These are phyloP conservation scores for Phalanger gymnotis DNA, from an alignment of 2,797 vertebrate genomes.

Conservation along the genomic window DNA sequence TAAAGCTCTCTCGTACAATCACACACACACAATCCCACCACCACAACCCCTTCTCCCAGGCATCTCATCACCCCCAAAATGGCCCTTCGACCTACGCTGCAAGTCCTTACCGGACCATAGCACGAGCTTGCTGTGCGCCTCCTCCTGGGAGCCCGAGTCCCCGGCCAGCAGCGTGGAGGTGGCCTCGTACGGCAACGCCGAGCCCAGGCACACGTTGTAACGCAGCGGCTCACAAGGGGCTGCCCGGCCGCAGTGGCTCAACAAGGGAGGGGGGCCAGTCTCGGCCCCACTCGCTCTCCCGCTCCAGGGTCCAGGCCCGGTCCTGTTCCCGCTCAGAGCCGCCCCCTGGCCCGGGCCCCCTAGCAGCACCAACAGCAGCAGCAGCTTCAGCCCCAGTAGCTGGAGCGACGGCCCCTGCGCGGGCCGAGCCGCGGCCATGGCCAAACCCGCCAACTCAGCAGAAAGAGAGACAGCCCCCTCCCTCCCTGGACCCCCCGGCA, in stretches of 20 bases:
- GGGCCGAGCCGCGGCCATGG: slow-evolving; percentile 73
- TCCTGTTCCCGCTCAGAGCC: slow-evolving; percentile 68
- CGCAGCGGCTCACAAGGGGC: slow-evolving; percentile 91
- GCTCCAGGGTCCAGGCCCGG: slow-evolving; percentile 62
- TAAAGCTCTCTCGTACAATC: background rate
- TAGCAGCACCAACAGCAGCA: slow-evolving; percentile 79
- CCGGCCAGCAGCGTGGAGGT: slow-evolving; percentile 93
- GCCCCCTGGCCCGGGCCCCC: slow-evolving; percentile 60
- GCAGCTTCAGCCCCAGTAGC: slow-evolving; percentile 79
- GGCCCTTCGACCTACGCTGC: background rate
- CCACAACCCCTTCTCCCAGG: background rate
- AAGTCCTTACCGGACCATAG: slow-evolving; percentile 95
- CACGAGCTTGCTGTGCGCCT: slow-evolving; percentile 93
- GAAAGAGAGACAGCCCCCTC: slow-evolving; percentile 47
- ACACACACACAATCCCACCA: background rate
- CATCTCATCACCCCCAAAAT: background rate
- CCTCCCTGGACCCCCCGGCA: slow-evolving; percentile 63
- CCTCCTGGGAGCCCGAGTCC: slow-evolving; percentile 93
- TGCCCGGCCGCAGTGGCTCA: slow-evolving; percentile 90
- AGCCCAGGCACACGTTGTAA: slow-evolving; percentile 92
- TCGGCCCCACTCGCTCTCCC: slow-evolving; percentile 65
- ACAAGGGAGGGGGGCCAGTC: slow-evolving; percentile 69
- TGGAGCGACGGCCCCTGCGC: slow-evolving; percentile 66
- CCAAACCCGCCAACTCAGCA: slow-evolving; percentile 82
- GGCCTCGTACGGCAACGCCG: slow-evolving; percentile 92